Evolutionary conservation across 2,888 invertebrate genomes (phyloP).

Genomic region (Epinotia demarniana): DNA sequence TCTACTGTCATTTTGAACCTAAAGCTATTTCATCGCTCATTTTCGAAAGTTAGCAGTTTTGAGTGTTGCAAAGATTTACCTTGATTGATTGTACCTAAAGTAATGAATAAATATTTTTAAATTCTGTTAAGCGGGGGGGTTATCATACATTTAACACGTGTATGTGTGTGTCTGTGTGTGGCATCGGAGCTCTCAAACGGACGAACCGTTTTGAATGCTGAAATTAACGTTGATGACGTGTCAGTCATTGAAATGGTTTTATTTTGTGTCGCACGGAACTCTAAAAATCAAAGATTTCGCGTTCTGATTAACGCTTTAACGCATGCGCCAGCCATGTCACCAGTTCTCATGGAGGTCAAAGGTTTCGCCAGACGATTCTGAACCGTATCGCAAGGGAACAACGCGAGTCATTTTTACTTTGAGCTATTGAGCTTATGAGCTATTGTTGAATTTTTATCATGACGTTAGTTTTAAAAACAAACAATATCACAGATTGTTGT

Average conservation of each 20-base stretch:
- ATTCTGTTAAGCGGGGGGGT: background rate
- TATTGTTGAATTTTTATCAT: conserved; percentile 13
- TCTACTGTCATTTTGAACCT: too few relatives aligned
- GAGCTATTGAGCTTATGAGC: too few relatives aligned
- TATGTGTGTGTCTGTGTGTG: too few relatives aligned
- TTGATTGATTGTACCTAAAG: too few relatives aligned
- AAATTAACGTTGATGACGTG: too few relatives aligned
- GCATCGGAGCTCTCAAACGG: too few relatives aligned
- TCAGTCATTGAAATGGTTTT: background rate
- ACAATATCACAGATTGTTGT: background rate
- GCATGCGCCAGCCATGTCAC: conserved; percentile 18
- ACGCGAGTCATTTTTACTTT: conserved; percentile 1
- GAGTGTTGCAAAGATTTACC: too few relatives aligned
- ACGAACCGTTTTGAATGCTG: too few relatives aligned
- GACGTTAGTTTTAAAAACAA: background rate
- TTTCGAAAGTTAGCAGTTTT: too few relatives aligned
- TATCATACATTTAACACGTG: too few relatives aligned
- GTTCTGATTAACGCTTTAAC: conserved; percentile 1
- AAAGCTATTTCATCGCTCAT: too few relatives aligned
- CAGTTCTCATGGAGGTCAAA: conserved; percentile 24
- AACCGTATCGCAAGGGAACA: conserved; percentile 3
- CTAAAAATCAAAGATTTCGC: conserved; percentile 27
- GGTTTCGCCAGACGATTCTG: conserved; percentile 7
- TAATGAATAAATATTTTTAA: background rate
- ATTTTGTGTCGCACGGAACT: background rate